These are phyloP conservation scores for Brenthis ino DNA, from an alignment of 2,888 invertebrate genomes.

Conservation along the genomic window DNA sequence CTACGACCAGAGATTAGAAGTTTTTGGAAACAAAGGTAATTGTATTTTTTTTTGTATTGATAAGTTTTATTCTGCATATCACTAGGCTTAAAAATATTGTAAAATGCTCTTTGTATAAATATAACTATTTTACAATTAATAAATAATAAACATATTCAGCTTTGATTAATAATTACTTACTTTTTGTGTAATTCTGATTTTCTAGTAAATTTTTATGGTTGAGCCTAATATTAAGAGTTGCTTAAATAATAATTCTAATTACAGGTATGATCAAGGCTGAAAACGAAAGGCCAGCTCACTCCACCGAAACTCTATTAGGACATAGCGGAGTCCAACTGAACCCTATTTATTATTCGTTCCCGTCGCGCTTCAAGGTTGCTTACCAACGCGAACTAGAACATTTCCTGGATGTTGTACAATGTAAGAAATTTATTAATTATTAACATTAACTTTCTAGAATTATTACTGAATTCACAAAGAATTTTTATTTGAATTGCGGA, in stretches of 20 bases:
- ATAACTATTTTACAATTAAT: no score
- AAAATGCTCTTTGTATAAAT: no score
- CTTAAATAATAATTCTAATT: constrained; percentile 23
- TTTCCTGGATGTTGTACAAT: constrained; percentile 81
- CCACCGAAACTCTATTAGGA: constrained; percentile 64
- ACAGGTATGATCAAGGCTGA: constrained; percentile 75
- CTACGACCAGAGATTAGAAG: constrained; percentile 87
- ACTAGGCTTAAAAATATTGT: no score
- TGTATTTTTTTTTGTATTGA: neutral
- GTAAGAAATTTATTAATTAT: constrained; percentile 51
- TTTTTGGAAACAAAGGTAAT: constrained; percentile 79
- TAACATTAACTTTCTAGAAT: neutral
- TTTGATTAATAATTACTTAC: no score
- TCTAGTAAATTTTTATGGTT: constrained; percentile 54
- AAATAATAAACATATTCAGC: no score
- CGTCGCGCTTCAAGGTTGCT: constrained; percentile 80
- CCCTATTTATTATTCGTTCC: constrained; percentile 84
- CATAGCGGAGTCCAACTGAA: constrained; percentile 64
- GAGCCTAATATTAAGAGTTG: no score
- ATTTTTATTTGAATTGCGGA: no score
- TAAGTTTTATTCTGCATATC: neutral
- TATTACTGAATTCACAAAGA: no score
- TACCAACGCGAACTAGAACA: constrained; percentile 83
- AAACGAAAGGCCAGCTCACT: constrained; percentile 78
- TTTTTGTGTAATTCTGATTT: neutral